phyloP scores from a whole-genome alignment of 2,113 vertebrate species.

The Clarias macrocephalus region DNA sequence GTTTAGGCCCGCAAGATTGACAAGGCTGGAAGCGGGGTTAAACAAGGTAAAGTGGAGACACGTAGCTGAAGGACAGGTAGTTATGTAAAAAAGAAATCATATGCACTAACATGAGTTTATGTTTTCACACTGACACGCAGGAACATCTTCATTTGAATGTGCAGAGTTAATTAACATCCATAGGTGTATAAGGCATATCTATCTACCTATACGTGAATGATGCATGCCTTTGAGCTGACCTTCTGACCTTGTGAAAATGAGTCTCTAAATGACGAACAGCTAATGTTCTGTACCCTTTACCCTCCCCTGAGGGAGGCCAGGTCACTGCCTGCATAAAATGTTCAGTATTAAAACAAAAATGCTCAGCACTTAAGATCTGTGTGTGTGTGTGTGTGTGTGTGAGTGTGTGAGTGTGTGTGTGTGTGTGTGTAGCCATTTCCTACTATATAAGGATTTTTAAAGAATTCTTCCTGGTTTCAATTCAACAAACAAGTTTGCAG shows the following conservation, averaged over 20 bases:
- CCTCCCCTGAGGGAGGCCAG: slow-evolving; percentile 50
- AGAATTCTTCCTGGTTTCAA: slow-evolving; percentile 3
- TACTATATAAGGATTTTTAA: background rate
- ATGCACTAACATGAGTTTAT: background rate
- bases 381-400: background rate
- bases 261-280: slow-evolving; percentile 44
- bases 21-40: slow-evolving; percentile 12
- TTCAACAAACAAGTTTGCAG: background rate
- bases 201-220: slow-evolving; percentile 1
- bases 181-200: background rate
- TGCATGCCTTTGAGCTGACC: slow-evolving; percentile 47
- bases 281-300: slow-evolving; percentile 44
- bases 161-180: background rate
- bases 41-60: slow-evolving; percentile 3
- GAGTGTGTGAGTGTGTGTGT: too few species aligned
- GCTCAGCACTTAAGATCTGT: slow-evolving; percentile 5
- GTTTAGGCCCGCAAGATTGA: slow-evolving; percentile 39
- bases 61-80: background rate
- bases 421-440: background rate
- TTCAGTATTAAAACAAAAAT: slow-evolving; percentile 40
- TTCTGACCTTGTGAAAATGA: slow-evolving; percentile 43
- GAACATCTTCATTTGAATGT: background rate
- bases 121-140: background rate
- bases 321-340: slow-evolving; percentile 49
- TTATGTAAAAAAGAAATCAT: background rate